Evolutionary conservation across 1,140 invertebrate genomes (phyloP).

Genomic region (Aricia agestis): DNA sequence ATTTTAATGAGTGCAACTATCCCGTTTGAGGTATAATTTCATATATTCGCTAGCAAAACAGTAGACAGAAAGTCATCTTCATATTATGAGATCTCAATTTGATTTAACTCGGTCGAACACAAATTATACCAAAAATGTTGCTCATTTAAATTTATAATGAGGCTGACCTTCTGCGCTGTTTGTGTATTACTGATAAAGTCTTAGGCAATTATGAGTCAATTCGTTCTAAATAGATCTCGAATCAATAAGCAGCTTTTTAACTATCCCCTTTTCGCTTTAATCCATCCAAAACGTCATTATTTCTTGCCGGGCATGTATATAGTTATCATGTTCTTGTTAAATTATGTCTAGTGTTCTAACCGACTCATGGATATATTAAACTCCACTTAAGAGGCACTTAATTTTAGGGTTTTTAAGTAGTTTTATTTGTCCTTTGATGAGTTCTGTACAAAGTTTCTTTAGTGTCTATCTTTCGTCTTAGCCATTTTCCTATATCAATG

Average conservation of each 20-base stretch:
- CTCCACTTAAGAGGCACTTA: background rate
- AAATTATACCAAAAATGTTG: background rate
- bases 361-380: background rate
- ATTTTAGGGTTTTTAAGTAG: background rate
- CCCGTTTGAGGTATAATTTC: conserved; percentile 22
- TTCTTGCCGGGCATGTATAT: conserved; percentile 70
- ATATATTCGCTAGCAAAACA: background rate
- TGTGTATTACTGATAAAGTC: conserved; percentile 12
- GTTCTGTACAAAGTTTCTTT: background rate
- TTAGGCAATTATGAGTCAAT: conserved; percentile 44
- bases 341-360: conserved; percentile 62
- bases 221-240: conserved; percentile 41
- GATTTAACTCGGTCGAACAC: background rate
- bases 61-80: too few relatives aligned
- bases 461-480: background rate
- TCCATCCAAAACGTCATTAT: conserved; percentile 67
- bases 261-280: conserved; percentile 64
- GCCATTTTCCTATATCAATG: background rate
- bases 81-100: background rate
- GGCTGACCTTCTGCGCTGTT: background rate
- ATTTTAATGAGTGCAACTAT: conserved; percentile 38
- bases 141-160: background rate
- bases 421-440: background rate
- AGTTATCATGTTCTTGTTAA: conserved; percentile 69
- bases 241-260: conserved; percentile 37